A percentile compares a stretch with the other conserved stretches of the same genome.
phyloP scores from a whole-genome alignment of 1,140 invertebrate genomes.

The Drosophila prosaltans region DNA sequence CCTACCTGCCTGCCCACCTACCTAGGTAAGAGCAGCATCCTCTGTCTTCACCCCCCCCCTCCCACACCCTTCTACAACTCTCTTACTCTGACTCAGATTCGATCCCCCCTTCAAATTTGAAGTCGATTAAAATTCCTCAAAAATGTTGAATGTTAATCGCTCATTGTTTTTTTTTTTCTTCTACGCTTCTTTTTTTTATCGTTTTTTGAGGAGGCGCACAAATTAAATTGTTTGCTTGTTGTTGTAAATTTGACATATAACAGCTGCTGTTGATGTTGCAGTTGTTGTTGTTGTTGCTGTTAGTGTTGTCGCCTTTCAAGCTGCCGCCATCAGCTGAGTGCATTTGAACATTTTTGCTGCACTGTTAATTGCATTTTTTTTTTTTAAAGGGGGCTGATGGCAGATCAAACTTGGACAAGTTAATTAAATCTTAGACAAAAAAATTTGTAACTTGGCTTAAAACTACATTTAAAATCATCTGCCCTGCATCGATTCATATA shows the following conservation, averaged over 20 bases:
- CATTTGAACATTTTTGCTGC: conserved; percentile 55
- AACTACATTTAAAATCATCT: no score
- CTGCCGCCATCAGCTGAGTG: conserved; percentile 58
- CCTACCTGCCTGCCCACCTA: conserved; percentile 28
- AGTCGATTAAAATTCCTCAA: conserved; percentile 78
- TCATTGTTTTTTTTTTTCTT: conserved; percentile 57
- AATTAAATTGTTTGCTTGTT: conserved; percentile 74
- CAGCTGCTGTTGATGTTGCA: conserved; percentile 25
- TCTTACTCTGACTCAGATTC: neutral
- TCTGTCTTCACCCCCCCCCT: neutral
- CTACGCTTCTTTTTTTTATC: neutral
- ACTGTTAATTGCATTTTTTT: conserved; percentile 69
- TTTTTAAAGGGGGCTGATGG: conserved; percentile 36
- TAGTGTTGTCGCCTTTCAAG: conserved; percentile 46
- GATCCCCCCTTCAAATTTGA: conserved; percentile 18
- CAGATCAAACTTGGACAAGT: conserved; percentile 70
- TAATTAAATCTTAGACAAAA: conserved; percentile 61
- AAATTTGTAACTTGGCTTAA: neutral
- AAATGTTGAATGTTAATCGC: conserved; percentile 78
- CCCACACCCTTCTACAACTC: neutral
- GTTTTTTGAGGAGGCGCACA: conserved; percentile 54
- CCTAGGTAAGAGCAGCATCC: conserved; percentile 5
- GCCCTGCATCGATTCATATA: no score
- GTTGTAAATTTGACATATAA: conserved; percentile 72
- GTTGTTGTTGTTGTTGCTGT: conserved; percentile 12